Evolutionary conservation across 2,888 invertebrate genomes (phyloP).

Genomic region (Rosalia funebris): DNA sequence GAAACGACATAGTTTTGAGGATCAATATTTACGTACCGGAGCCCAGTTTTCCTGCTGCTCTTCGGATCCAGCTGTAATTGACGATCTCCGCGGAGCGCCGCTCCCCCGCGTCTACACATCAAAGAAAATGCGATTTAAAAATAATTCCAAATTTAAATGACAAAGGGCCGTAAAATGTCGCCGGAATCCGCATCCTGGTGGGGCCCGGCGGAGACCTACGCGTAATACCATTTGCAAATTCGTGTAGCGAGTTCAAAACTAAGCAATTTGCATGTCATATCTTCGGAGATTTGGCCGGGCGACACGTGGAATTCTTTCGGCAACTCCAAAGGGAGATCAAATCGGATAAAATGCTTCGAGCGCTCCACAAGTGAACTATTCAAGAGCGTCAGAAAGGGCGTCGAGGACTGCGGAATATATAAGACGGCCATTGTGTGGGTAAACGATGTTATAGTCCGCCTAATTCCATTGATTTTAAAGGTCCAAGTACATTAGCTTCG

Average conservation of each 20-base stretch:
- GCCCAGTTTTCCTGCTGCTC: no score
- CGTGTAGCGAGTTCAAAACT: conserved; percentile 56
- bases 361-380: conserved; percentile 9
- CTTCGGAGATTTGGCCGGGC: conserved; percentile 45
- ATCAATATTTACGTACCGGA: no score
- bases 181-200: conserved; percentile 48
- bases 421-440: no score
- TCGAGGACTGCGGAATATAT: no score
- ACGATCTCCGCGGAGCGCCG: no score
- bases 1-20: no score
- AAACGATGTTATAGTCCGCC: no score
- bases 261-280: conserved; percentile 58
- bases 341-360: conserved; percentile 41
- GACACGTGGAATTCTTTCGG: conserved; percentile 47
- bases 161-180: conserved; percentile 54
- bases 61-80: no score
- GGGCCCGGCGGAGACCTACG: conserved; percentile 36
- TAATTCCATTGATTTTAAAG: no score
- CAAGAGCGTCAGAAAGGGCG: no score
- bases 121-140: conserved; percentile 42
- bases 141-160: conserved; percentile 55
- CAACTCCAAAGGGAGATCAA: conserved; percentile 41
- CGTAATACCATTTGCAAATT: conserved; percentile 54
- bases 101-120: conserved; percentile 17
- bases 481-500: no score